Base-by-base conservation (phyloP, 2,888 invertebrate genomes). In the Euzophera pinguis region DNA sequence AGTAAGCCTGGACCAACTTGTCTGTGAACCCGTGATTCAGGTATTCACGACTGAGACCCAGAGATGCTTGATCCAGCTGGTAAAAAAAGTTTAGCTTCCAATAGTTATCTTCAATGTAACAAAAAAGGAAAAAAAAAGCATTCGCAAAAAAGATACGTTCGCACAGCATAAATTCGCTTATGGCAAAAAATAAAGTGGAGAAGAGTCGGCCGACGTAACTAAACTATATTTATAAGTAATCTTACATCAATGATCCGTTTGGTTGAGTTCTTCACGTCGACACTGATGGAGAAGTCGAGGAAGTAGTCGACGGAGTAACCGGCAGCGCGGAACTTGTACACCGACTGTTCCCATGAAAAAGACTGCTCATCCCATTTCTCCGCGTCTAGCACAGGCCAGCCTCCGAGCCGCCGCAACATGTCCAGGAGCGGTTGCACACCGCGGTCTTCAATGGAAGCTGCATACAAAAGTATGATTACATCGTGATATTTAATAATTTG, bases 221-320 rank as follows among this genome's bases (percentile, higher is more conserved):
- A 54, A 48, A 37, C 14, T 17, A 29, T 13, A 45, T n/a, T n/a
- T 12, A 38, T 34, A 9, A 50, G 16, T 54, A 50, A 14, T 67
- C 93, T 93, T 91, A 97, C 97, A 88, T 97, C 96, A 69, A 98
- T 96, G 49, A 96, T 92, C 57, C 97, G 92, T 67, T 92, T 93
- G 0, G 96, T 95, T 37, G 96, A 97, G 80, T 98, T 97, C 81
- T 97, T 97, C 56, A 97, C 92, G 81, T 98, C 97, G 6, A 96
- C 95, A 32, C 95, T 94, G 69, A 98, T 95, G 38, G 97, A 97
- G 78, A 97, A 96, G 77, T 98, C 97, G 37, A 98, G 91, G 79
- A 97, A 95, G 76, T 97, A 97, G 82, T 97, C 97, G 55, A 96
- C 95, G 59, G 96, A 96, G 84, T 96, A 97, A 1, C 98, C 98